Conservation (phyloP, 2,797 vertebrate species). For the Pipistrellus pipistrellus region DNA sequence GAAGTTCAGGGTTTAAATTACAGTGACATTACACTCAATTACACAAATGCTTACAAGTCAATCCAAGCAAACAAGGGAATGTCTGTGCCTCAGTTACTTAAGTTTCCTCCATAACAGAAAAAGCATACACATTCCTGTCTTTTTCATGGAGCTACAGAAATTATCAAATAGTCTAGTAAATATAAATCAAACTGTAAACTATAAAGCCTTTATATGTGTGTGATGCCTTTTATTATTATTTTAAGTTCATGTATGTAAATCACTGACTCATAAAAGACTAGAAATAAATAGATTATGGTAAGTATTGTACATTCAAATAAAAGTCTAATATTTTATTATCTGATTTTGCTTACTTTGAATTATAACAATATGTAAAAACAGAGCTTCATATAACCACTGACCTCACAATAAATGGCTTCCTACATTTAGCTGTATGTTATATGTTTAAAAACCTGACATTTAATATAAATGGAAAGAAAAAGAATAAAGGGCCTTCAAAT, state of each 20-base stretch:
- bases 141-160: slow-evolving; percentile 2
- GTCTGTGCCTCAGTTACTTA: not conserved
- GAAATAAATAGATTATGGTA: not conserved
- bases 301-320: not conserved
- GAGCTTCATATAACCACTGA: not conserved
- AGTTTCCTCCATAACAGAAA: not conserved
- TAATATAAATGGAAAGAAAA: slow-evolving; percentile 12
- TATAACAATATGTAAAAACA: not conserved
- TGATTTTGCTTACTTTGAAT: slow-evolving; percentile 8
- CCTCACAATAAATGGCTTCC: not conserved
- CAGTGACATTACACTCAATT: not conserved
- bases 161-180: not conserved
- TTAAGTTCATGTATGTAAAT: not conserved
- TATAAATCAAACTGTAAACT: not conserved
- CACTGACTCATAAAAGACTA: not conserved
- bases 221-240: not conserved
- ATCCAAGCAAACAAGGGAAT: not conserved
- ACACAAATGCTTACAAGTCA: too few relatives aligned
- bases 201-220: not conserved
- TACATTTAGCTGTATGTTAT: not conserved
- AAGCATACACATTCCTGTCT: not conserved
- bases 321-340: not conserved
- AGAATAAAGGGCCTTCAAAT: not conserved
- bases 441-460: not conserved
- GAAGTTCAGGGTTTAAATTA: not conserved